Evolutionary conservation across 2,797 vertebrate genomes (phyloP).

Genomic region (Melanotaenia nigrans): DNA sequence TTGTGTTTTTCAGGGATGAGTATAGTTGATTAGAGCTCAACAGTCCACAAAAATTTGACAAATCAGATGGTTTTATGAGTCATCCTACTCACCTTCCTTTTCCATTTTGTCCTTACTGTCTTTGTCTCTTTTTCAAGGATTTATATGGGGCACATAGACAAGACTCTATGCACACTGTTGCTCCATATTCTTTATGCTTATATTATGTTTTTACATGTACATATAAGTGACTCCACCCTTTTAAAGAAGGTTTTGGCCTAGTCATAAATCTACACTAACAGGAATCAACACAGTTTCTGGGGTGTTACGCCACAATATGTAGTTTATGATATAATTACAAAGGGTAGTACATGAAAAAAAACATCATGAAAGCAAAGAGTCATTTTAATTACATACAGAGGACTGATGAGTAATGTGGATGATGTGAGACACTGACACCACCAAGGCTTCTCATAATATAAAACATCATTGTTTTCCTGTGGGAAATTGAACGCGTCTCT

Average conservation of each 20-base stretch:
- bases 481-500: constrained; percentile 67
- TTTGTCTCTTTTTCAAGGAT: constrained; percentile 56
- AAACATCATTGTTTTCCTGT: constrained; percentile 73
- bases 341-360: constrained; percentile 52
- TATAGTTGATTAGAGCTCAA: constrained; percentile 54
- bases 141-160: constrained; percentile 76
- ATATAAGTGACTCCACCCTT: constrained; percentile 53
- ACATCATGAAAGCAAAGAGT: constrained; percentile 58
- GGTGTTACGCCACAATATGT: constrained; percentile 44
- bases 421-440: constrained; percentile 68
- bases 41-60: constrained; percentile 49
- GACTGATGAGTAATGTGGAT: constrained; percentile 67
- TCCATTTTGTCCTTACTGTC: constrained; percentile 12
- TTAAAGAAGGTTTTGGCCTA: constrained; percentile 29
- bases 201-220: constrained; percentile 66
- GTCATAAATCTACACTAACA: constrained; percentile 56
- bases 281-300: constrained; percentile 40
- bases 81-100: constrained; percentile 41
- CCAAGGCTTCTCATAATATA: constrained; percentile 67
- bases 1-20: constrained; percentile 32
- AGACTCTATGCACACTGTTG: constrained; percentile 73
- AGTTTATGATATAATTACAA: constrained; percentile 70
- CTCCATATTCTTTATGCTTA: constrained; percentile 70
- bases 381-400: constrained; percentile 68
- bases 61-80: constrained; percentile 62